Base-by-base conservation (phyloP, 2,888 invertebrate genomes). In the Sphaerophoria rueppellii region DNA sequence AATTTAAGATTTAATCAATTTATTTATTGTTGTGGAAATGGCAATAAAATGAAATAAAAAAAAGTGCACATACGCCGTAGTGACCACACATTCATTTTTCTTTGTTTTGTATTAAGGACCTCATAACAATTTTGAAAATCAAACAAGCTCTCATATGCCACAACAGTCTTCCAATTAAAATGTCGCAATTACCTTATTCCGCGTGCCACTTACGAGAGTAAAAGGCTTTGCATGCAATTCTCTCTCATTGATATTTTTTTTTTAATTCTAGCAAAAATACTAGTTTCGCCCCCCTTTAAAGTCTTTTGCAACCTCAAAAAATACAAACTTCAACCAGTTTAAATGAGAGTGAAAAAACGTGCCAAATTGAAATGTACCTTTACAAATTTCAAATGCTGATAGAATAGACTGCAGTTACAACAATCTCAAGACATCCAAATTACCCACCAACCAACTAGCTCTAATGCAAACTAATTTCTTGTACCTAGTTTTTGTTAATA, bases 1-100 rank as follows among this genome's bases (percentile, higher is more conserved):
- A 32, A 54, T 57, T 75, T 69, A 76, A 76, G 80, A 83, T 83
- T 80, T 80, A 83, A 80, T 83, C 80, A 83, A 83, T 71, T 83
- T 79, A 67, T 75, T 48, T 60, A 70, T 40, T 57, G 58, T 63
- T 32, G 43, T 14, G 24, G 40, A 4, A 80, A 67, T 34, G 40
- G 46, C 46, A 76, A 67, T 32, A 58, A 34, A 11, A 48, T 12
- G 32, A 24, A 16, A 43, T 48, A 11, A 35, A 70, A 46, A 34
- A 35, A 24, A 14, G 50, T 14, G 70, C 43, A 6, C 24, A 12
- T 32, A 6, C 14, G 14, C 24, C 4, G 12, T 34, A 11, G 46
- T 24, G 24, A 24, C 24, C 24, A 24, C 24, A 24, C 1, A 24
- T 24, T 1, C 1, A 24, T 24, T 24, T 24, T 24, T 24, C 24